Percentiles rank a stretch among this genome's conserved stretches.
phyloP scores from a whole-genome alignment of 2,113 vertebrate genomes.

The Cercocebus atys region DNA sequence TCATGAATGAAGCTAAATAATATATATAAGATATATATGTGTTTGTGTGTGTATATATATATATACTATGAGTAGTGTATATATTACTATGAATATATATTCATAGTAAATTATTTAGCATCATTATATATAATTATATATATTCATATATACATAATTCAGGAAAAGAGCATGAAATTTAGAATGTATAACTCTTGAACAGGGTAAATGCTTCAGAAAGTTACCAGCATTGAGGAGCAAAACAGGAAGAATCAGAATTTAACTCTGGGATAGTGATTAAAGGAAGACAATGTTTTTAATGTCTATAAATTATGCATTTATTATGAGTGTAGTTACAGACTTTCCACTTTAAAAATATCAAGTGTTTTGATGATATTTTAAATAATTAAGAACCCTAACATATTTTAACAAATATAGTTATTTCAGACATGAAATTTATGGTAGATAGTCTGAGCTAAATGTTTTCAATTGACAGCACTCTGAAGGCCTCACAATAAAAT shows the following conservation, averaged over 20 bases:
- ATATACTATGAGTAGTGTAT: no score
- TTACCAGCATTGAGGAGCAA: neutral
- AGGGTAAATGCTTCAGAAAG: neutral
- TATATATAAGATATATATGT: neutral
- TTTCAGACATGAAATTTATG: neutral
- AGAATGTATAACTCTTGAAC: constrained; percentile 9
- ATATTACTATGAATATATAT: neutral
- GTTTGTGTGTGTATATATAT: rapidly evolving
- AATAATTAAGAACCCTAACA: neutral
- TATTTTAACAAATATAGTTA: neutral
- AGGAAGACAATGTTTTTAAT: neutral
- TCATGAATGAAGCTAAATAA: constrained; percentile 1
- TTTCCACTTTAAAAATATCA: neutral
- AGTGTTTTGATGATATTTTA: neutral
- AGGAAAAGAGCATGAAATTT: constrained; percentile 40
- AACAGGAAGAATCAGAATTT: neutral
- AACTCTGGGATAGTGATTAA: neutral
- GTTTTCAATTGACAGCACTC: neutral
- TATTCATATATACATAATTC: neutral
- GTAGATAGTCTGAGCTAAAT: neutral
- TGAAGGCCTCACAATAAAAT: neutral
- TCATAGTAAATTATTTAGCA: no score
- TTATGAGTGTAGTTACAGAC: neutral
- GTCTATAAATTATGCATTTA: neutral
- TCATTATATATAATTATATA: neutral